Percentiles rank a stretch among this genome's conserved stretches.
These are phyloP conservation scores for Epinotia nisella DNA, from an alignment of 2,888 invertebrate genomes.

Conservation along the genomic window DNA sequence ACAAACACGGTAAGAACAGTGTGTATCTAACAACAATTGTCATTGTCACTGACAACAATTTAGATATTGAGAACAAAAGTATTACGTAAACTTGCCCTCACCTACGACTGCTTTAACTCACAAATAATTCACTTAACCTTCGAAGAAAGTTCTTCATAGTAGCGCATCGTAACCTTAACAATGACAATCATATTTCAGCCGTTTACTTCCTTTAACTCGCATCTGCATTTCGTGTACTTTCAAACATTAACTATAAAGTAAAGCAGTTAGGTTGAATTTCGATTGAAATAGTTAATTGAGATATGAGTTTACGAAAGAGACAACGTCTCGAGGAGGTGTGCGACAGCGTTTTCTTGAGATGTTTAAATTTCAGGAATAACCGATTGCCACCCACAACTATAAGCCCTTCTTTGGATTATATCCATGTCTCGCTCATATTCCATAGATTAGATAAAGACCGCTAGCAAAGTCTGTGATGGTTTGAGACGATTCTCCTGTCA, in stretches of 20 bases:
- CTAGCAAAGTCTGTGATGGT: constrained; percentile 2
- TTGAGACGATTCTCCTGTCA: neutral
- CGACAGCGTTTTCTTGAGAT: constrained; percentile 54
- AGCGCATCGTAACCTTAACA: constrained; percentile 49
- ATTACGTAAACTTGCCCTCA: neutral
- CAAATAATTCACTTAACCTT: constrained; percentile 10
- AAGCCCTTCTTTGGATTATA: constrained; percentile 19
- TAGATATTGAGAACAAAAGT: neutral
- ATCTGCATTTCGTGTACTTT: neutral
- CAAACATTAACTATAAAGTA: neutral
- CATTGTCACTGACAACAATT: neutral
- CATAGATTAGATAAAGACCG: constrained; percentile 16
- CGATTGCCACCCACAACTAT: constrained; percentile 61
- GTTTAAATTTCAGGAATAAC: constrained; percentile 62
- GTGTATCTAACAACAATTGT: neutral
- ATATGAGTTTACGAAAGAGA: neutral
- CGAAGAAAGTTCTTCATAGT: constrained; percentile 11
- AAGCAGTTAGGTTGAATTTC: neutral
- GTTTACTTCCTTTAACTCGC: neutral
- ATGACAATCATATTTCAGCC: constrained; percentile 64
- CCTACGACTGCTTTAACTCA: neutral
- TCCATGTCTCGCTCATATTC: constrained; percentile 9
- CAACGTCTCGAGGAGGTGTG: constrained; percentile 56
- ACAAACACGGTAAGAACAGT: too few relatives aligned
- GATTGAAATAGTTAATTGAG: neutral